These are phyloP conservation scores for Bombus huntii DNA, from an alignment of 1,140 invertebrate genomes.

Conservation along the genomic window DNA sequence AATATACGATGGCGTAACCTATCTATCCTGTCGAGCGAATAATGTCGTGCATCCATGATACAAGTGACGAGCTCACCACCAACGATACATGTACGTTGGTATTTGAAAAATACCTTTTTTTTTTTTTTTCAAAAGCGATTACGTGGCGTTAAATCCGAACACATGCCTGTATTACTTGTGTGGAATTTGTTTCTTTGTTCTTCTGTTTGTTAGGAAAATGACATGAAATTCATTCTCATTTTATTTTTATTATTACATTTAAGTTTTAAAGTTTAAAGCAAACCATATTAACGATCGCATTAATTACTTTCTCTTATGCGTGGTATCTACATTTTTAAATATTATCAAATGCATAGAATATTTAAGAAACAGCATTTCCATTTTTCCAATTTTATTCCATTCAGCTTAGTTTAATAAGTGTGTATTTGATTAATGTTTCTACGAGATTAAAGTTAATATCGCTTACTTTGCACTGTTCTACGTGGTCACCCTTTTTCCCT, in stretches of 20 bases:
- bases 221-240: background rate
- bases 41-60: constrained; percentile 62
- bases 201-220: background rate
- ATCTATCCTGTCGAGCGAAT: constrained; percentile 70
- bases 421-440: background rate
- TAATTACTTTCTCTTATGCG: background rate
- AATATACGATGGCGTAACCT: constrained; percentile 69
- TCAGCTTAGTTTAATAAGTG: background rate
- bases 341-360: background rate
- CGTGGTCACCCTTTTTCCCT: background rate
- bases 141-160: background rate
- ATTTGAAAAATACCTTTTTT: constrained; percentile 46
- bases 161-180: background rate
- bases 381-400: background rate
- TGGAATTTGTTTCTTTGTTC: background rate
- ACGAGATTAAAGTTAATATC: background rate
- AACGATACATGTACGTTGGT: constrained; percentile 23
- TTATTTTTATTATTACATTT: background rate
- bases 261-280: too few species aligned
- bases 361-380: background rate
- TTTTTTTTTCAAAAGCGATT: background rate
- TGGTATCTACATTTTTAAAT: background rate
- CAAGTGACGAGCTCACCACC: constrained; percentile 46
- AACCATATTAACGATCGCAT: too few species aligned
- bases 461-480: background rate